Evolutionary conservation across 1,140 invertebrate species (phyloP).

Genomic region (Chionoecetes opilio): DNA sequence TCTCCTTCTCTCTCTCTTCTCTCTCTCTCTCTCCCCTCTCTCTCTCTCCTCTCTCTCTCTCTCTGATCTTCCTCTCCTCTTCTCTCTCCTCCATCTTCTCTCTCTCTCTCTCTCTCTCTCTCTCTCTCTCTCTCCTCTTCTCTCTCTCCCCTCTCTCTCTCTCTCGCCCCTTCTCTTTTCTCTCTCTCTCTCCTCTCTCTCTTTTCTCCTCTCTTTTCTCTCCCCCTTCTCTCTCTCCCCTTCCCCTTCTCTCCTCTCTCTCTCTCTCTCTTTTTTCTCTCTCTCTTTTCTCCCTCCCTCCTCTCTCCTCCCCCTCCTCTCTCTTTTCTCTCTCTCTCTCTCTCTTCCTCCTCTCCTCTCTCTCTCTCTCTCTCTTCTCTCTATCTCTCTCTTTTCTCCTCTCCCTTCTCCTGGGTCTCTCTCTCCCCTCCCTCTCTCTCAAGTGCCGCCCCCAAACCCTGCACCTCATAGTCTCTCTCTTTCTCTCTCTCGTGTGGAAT

Average conservation of each 20-base stretch:
- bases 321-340: background rate
- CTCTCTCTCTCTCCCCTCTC: too few relatives aligned
- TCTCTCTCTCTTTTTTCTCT: background rate
- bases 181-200: background rate
- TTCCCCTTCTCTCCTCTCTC: background rate
- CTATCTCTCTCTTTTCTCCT: background rate
- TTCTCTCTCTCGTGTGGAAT: background rate
- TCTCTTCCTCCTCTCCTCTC: background rate
- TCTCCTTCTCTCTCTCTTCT: too few relatives aligned
- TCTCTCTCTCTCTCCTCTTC: background rate
- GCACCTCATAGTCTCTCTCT: background rate
- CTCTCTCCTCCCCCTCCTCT: too few relatives aligned
- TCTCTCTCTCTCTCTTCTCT: constrained; percentile 10
- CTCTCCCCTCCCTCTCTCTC: background rate
- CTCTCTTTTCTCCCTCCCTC: background rate
- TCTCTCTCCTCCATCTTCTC: background rate
- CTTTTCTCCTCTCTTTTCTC: too few relatives aligned
- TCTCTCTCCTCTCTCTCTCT: too few relatives aligned
- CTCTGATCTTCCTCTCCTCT: background rate
- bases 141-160: background rate
- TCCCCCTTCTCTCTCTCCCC: too few relatives aligned
- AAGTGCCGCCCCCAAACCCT: background rate
- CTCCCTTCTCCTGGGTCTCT: background rate
- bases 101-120: background rate
- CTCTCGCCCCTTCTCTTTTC: background rate